phyloP scores from a whole-genome alignment of 2,888 invertebrate species.

The Fissipunctia ypsillon region DNA sequence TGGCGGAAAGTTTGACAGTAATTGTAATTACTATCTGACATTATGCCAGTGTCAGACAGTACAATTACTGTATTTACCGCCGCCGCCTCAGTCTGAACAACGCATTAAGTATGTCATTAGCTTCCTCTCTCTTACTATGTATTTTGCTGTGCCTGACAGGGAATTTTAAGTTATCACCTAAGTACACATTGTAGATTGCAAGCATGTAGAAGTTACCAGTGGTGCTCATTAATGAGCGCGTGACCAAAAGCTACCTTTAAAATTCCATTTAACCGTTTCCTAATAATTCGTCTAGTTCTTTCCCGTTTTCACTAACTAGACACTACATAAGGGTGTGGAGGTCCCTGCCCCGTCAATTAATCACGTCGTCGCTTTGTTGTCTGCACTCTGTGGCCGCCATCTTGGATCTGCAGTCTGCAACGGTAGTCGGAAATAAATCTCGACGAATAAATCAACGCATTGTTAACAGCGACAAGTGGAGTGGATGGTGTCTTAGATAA shows the following conservation, averaged over 20 bases:
- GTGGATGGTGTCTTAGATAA: background rate
- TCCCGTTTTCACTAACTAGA: conserved; percentile 32
- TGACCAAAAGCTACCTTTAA: background rate
- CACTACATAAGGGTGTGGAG: conserved; percentile 35
- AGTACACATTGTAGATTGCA: too few relatives aligned
- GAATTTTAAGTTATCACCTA: too few relatives aligned
- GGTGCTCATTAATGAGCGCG: background rate
- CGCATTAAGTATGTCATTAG: too few relatives aligned
- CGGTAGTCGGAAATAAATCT: conserved; percentile 50
- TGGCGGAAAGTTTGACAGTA: background rate
- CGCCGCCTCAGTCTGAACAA: background rate
- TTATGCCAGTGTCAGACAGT: too few relatives aligned
- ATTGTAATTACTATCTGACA: background rate
- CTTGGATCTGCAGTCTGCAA: conserved; percentile 58
- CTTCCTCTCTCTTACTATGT: too few relatives aligned
- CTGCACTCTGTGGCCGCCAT: conserved; percentile 47
- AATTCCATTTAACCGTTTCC: conserved; percentile 20
- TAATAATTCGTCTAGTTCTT: conserved; percentile 11
- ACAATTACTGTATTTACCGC: background rate
- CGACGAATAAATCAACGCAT: conserved; percentile 52
- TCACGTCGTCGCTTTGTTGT: conserved; percentile 62
- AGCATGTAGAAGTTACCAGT: background rate
- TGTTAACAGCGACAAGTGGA: conserved; percentile 38
- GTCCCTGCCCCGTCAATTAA: conserved; percentile 53
- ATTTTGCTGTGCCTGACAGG: too few relatives aligned